These are phyloP conservation scores for Etia nguti DNA, from an alignment of 2,113 vertebrate species.

Conservation along the genomic window DNA sequence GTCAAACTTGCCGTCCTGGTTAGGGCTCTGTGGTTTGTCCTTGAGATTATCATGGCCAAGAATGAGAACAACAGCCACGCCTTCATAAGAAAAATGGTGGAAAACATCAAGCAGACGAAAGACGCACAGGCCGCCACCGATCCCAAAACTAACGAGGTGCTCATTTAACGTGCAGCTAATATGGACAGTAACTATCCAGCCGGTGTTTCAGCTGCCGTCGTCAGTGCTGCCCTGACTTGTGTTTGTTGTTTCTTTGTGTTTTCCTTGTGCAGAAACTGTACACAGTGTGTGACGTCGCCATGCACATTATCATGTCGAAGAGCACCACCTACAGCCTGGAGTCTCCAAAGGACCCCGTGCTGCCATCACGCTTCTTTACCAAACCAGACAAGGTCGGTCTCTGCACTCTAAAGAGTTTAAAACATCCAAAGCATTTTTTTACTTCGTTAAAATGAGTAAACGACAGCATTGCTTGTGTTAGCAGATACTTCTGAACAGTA, in stretches of 20 bases:
- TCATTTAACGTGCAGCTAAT: no score
- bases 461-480: neutral
- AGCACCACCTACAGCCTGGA: slow-evolving; percentile 99
- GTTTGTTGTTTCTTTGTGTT: neutral
- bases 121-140: slow-evolving; percentile 91
- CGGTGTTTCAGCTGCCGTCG: no score
- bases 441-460: neutral
- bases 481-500: neutral
- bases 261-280: slow-evolving; percentile 85
- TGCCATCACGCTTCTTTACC: slow-evolving; percentile 92
- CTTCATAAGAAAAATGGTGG: slow-evolving; percentile 99
- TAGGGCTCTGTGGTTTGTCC: slow-evolving; percentile 96
- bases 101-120: slow-evolving; percentile 99
- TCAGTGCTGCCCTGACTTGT: neutral
- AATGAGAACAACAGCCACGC: slow-evolving; percentile 99
- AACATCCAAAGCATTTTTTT: neutral
- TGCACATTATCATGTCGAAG: slow-evolving; percentile 98
- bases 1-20: neutral
- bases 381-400: slow-evolving; percentile 92
- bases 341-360: slow-evolving; percentile 96
- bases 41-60: slow-evolving; percentile 98
- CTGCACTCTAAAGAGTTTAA: neutral
- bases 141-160: slow-evolving; percentile 94
- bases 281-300: slow-evolving; percentile 97
- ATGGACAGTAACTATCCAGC: neutral